Conservation (phyloP, 2,113 vertebrate genomes). For the Aptenodytes patagonicus region DNA sequence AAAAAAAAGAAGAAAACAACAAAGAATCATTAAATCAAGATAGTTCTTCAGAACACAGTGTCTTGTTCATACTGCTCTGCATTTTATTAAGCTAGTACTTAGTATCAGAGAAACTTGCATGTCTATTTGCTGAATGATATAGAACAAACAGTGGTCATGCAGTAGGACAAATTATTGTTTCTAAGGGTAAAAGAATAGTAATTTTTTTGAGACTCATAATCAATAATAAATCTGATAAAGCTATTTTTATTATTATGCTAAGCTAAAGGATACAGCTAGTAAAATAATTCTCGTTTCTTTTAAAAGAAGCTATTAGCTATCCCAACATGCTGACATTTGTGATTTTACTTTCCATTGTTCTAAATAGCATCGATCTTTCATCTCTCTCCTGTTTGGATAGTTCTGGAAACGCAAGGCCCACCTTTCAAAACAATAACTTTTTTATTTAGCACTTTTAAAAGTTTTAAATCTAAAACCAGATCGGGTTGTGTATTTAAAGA, state of each 20-base stretch:
- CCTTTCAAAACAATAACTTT: neutral
- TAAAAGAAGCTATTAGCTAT: neutral
- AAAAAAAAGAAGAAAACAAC: neutral
- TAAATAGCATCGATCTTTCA: neutral
- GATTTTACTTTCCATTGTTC: neutral
- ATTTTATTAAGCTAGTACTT: neutral
- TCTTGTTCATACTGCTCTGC: neutral
- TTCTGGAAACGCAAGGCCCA: neutral
- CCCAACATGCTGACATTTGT: neutral
- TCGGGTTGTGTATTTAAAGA: neutral
- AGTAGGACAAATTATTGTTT: neutral
- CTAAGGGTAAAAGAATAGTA: neutral
- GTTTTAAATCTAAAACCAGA: neutral
- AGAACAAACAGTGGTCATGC: neutral
- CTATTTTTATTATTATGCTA: neutral
- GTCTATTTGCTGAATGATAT: neutral
- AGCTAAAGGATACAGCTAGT: neutral
- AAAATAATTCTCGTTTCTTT: neutral
- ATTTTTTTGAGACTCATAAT: neutral
- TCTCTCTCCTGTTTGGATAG: neutral
- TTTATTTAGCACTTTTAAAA: neutral
- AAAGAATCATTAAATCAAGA: neutral
- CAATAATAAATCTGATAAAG: neutral
- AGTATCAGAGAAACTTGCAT: neutral
- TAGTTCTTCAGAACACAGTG: neutral